Percentiles rank a stretch among this genome's conserved stretches.
These are phyloP conservation scores for Yponomeuta sedellus DNA, from an alignment of 2,888 invertebrate species.

Conservation along the genomic window DNA sequence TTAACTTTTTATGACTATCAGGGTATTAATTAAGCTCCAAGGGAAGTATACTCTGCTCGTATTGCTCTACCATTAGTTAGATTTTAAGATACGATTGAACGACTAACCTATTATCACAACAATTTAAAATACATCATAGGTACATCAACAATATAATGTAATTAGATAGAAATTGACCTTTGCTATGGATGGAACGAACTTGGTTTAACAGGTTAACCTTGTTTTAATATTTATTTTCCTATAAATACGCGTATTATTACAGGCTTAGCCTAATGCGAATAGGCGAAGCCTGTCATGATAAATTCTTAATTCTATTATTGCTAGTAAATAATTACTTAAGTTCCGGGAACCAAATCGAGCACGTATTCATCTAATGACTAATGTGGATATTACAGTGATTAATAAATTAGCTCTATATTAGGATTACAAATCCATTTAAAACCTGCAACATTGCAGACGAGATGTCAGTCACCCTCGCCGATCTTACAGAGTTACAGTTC, in stretches of 20 bases:
- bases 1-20: constrained; percentile 18
- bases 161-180: too few species aligned
- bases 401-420: not conserved
- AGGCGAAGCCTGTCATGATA: too few species aligned
- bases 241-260: too few species aligned
- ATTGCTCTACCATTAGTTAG: not conserved
- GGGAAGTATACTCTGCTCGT: not conserved
- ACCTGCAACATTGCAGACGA: not conserved
- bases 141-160: not conserved
- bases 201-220: too few species aligned
- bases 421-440: not conserved
- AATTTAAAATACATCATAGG: not conserved
- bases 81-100: not conserved
- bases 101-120: not conserved
- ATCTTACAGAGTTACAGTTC: not conserved
- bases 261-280: too few species aligned
- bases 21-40: not conserved
- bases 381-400: not conserved
- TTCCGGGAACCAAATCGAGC: not conserved
- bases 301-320: too few species aligned
- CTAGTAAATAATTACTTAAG: not conserved
- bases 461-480: not conserved
- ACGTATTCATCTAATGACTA: not conserved
- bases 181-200: too few species aligned
- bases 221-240: too few species aligned